These are phyloP conservation scores for Furcula furcula DNA, from an alignment of 2,888 invertebrate species.

Conservation along the genomic window DNA sequence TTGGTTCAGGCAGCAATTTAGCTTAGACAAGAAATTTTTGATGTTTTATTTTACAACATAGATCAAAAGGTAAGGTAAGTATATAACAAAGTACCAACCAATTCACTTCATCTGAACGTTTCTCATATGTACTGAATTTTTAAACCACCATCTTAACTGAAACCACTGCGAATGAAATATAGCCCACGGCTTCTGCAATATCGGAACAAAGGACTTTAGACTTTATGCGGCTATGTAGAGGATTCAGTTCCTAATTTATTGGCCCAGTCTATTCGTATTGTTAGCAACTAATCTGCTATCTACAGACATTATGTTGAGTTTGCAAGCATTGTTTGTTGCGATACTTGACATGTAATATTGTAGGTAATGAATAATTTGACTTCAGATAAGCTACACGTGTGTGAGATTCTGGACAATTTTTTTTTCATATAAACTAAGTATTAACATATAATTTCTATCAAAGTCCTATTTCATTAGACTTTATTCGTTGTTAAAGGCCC, in stretches of 20 bases:
- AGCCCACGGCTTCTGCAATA: background rate
- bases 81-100: background rate
- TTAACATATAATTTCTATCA: no score
- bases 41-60: no score
- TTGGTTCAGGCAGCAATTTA: no score
- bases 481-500: no score
- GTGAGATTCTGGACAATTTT: no score
- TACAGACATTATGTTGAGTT: background rate
- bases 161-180: background rate
- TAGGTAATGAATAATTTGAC: no score
- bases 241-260: background rate
- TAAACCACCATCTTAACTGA: background rate
- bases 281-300: background rate
- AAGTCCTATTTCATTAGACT: no score
- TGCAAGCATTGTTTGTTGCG: background rate
- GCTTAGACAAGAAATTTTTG: no score
- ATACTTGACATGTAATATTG: background rate
- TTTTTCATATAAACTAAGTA: no score
- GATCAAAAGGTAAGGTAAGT: no score
- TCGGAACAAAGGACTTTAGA: background rate
- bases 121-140: slow-evolving; percentile 1
- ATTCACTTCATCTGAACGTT: background rate
- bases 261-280: background rate
- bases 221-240: background rate
- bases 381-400: no score